Conservation (phyloP, 92 coral and sea anemone genomes). For the Zoanthus solanderi region DNA sequence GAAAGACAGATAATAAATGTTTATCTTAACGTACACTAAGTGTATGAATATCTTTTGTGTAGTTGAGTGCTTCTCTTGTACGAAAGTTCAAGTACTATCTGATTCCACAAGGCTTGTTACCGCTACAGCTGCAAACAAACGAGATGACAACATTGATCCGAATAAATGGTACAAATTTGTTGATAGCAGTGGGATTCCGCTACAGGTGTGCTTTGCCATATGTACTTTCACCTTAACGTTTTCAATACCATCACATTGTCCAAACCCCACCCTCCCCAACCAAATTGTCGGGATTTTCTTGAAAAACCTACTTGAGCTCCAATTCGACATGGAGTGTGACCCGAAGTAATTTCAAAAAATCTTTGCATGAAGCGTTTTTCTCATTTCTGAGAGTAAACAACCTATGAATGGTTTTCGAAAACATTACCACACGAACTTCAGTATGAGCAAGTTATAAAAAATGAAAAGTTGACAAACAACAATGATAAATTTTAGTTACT, state of each 20-base stretch:
- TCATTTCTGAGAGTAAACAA: too few species aligned
- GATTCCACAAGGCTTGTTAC: not conserved
- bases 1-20: too few species aligned
- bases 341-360: too few species aligned
- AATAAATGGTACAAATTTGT: constrained; percentile 29
- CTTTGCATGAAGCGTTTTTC: too few species aligned
- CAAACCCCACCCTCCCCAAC: too few species aligned
- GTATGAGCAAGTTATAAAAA: not conserved
- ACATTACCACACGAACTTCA: not conserved
- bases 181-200: not conserved
- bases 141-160: not conserved
- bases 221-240: not conserved
- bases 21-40: not conserved
- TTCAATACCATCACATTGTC: not conserved
- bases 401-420: too few species aligned
- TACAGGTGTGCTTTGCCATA: not conserved
- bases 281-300: too few species aligned
- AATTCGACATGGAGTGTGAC: too few species aligned
- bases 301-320: too few species aligned
- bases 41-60: not conserved
- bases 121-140: not conserved
- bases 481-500: too few species aligned
- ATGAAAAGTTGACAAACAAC: too few species aligned
- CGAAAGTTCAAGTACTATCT: not conserved
- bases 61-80: constrained; percentile 12